Percentiles rank a stretch among this genome's conserved stretches.
These are phyloP conservation scores for Drepana falcataria DNA, from an alignment of 2,888 invertebrate genomes.

Conservation along the genomic window DNA sequence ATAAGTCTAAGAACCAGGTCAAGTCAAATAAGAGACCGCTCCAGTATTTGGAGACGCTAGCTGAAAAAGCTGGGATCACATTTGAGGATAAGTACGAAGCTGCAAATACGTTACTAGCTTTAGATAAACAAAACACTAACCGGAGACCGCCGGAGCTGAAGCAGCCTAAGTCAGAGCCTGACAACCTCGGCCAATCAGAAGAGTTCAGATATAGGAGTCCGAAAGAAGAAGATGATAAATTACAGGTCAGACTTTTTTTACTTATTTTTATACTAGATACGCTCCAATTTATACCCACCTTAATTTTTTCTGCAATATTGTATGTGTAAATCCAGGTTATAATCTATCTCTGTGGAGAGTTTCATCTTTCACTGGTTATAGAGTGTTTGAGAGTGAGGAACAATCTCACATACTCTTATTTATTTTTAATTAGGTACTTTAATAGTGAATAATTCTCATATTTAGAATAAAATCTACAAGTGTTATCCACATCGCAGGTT, in stretches of 20 bases:
- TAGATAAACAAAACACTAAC: slow-evolving; percentile 81
- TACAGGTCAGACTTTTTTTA: slow-evolving; percentile 41
- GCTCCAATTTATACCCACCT: too few species aligned
- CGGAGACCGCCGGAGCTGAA: slow-evolving; percentile 60
- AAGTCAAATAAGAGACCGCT: slow-evolving; percentile 66
- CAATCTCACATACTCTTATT: too few species aligned
- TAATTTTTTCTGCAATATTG: too few species aligned
- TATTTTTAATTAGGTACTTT: too few species aligned
- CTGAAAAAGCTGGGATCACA: slow-evolving; percentile 85
- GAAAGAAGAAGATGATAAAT: slow-evolving; percentile 71
- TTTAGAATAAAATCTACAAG: too few species aligned
- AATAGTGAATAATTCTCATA: too few species aligned
- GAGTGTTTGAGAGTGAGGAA: too few species aligned
- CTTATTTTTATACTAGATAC: neutral
- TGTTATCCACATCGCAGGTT: too few species aligned
- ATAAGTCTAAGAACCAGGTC: slow-evolving; percentile 47
- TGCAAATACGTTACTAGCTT: slow-evolving; percentile 80
- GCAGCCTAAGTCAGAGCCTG: slow-evolving; percentile 59
- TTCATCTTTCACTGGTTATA: too few species aligned
- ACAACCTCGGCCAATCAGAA: slow-evolving; percentile 50
- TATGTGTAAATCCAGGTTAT: too few species aligned
- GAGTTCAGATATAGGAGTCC: slow-evolving; percentile 64
- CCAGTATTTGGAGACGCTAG: slow-evolving; percentile 85
- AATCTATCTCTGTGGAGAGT: too few species aligned
- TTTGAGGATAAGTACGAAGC: slow-evolving; percentile 87